phyloP scores from a whole-genome alignment of 1,140 invertebrate species.

The Hyposmocoma kahamanoa region DNA sequence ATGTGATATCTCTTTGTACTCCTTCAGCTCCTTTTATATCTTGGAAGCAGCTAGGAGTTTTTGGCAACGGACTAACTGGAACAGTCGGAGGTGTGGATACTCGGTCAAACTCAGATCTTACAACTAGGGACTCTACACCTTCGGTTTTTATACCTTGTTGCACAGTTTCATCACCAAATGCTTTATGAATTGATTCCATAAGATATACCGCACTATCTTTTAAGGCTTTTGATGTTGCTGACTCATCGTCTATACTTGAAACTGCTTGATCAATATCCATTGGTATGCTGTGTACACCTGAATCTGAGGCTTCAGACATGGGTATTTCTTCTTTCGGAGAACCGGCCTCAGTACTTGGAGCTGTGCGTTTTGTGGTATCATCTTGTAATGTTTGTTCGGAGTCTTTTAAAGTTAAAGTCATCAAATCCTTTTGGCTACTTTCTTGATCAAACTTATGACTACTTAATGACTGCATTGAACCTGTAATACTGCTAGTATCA shows the following conservation, averaged over 20 bases:
- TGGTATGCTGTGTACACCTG: slow-evolving; percentile 29
- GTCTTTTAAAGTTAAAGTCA: slow-evolving; percentile 17
- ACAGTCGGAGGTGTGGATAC: slow-evolving; percentile 73
- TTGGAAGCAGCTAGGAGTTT: slow-evolving; percentile 47
- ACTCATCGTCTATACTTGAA: slow-evolving; percentile 9
- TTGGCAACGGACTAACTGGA: slow-evolving; percentile 74
- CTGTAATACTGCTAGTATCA: slow-evolving; percentile 1
- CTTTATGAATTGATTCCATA: slow-evolving; percentile 51
- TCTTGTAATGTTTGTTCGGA: slow-evolving; percentile 5
- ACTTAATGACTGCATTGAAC: slow-evolving; percentile 13
- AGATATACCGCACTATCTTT: slow-evolving; percentile 34
- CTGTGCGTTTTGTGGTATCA: background rate
- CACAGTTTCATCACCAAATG: slow-evolving; percentile 45
- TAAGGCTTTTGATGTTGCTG: slow-evolving; percentile 7
- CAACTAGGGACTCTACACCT: slow-evolving; percentile 30
- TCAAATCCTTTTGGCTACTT: slow-evolving; percentile 2
- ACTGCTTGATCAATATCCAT: slow-evolving; percentile 17
- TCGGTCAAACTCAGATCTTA: slow-evolving; percentile 42
- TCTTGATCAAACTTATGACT: slow-evolving; percentile 13
- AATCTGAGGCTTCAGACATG: slow-evolving; percentile 31
- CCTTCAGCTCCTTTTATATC: slow-evolving; percentile 56
- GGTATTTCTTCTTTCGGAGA: slow-evolving; percentile 30
- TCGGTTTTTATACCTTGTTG: slow-evolving; percentile 63
- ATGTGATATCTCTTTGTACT: slow-evolving; percentile 61
- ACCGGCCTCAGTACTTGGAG: slow-evolving; percentile 3